Evolutionary conservation across 2,113 vertebrate genomes (phyloP), one percentile per base, ranked within the genome.

Genomic region (Gracilinanus agilis): DNA sequence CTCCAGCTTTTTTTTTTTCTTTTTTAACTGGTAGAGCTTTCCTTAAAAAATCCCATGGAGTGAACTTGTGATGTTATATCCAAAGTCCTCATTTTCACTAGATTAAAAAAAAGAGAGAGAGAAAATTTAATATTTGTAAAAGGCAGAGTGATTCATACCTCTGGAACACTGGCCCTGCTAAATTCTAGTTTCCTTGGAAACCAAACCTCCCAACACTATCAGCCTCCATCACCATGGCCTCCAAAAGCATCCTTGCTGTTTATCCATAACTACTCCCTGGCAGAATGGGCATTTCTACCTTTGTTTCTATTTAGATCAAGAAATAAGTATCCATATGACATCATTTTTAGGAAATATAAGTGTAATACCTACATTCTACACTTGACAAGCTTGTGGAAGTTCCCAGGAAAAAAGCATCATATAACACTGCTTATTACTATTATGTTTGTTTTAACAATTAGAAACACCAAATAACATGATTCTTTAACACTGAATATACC

Each of bases 121-220:
- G 53, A 90, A 95, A 94, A 93, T 27, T 13, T 55, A 92, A 29
- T 27, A 93, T 96, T 96, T 92, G 92, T 95, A 95, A 95, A 97
- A 92, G 93, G 54, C 88, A 95, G 89, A n/a, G 53, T 89, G 92
- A 93, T 97, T 96, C 94, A 90, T 58, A 53, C 16, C 55, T 83
- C 67, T 40, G 67, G 16, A 83, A 83, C n/a, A 40, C 19, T 40
- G 67, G 34, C 9, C 4, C 4, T 75, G 16, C 34, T 75, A 83
- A 40, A 83, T 83, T 83, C 23, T 40, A 83, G 67, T 83, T 83
- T 83, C 67, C 67, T 83, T 83, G 67, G 67, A 83, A 83, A 83
- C 67, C 67, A 23, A 83, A 83, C 34, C n/a, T 21, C 34, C n/a
- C 16, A 83, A 40, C 40, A 2, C 19, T 83, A 83, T 83, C 67